Evolutionary conservation across 1,140 invertebrate species (phyloP).

Genomic region (Bombus haemorrhoidalis): DNA sequence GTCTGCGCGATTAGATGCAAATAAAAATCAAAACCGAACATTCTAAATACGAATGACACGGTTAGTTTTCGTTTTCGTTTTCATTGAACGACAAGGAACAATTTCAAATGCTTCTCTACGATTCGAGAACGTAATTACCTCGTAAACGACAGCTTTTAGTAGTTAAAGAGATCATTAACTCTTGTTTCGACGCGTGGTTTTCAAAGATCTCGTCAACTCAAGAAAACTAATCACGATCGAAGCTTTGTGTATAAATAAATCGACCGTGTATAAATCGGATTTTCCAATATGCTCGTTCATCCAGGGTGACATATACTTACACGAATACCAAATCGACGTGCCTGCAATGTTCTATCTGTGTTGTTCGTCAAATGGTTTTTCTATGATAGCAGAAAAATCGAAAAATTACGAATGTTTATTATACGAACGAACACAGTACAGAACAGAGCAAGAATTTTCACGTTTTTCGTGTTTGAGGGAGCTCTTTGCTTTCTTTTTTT

Average conservation of each 20-base stretch:
- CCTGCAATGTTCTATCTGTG: slow-evolving; percentile 46
- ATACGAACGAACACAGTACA: background rate
- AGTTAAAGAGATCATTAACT: background rate
- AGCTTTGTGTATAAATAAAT: background rate
- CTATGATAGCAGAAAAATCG: background rate
- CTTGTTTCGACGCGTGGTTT: background rate
- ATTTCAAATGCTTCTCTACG: too few relatives aligned
- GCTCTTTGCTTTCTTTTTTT: background rate
- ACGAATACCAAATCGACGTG: slow-evolving; percentile 63
- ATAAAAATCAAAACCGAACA: slow-evolving; percentile 22
- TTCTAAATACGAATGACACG: background rate
- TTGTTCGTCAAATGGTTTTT: background rate
- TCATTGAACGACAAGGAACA: too few relatives aligned
- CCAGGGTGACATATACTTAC: background rate
- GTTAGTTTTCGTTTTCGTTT: background rate
- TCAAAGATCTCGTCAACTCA: background rate
- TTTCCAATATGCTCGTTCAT: background rate
- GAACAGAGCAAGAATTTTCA: background rate
- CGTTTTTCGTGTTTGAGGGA: background rate
- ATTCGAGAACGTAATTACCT: background rate
- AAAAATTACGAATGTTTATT: background rate
- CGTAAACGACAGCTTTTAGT: background rate
- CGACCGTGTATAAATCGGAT: background rate
- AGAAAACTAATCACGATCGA: background rate
- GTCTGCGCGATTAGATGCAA: slow-evolving; percentile 3